Conservation (phyloP, 2,888 invertebrate genomes). For the Cremastinae sp. region DNA sequence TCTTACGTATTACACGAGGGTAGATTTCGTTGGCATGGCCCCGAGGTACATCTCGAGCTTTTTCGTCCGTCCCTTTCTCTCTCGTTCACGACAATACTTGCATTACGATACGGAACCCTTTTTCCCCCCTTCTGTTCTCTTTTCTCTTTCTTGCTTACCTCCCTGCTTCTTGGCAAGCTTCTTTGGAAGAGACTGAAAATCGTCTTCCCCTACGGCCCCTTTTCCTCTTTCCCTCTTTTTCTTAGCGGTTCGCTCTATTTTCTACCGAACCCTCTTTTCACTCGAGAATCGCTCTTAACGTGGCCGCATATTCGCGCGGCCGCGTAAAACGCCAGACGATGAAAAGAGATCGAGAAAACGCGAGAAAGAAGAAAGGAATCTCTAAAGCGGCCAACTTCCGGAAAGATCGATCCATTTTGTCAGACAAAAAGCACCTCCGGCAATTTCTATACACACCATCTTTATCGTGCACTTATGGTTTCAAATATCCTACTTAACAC, state of each 20-base stretch:
- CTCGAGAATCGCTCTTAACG: slow-evolving; percentile 53
- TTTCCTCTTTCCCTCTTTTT: too few relatives aligned
- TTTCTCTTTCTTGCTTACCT: slow-evolving; percentile 52
- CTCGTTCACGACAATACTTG: slow-evolving; percentile 68
- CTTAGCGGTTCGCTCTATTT: slow-evolving; percentile 17
- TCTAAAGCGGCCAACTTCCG: slow-evolving; percentile 41
- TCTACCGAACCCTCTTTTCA: slow-evolving; percentile 33
- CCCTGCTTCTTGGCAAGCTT: slow-evolving; percentile 22
- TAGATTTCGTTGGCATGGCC: slow-evolving; percentile 66
- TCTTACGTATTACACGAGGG: slow-evolving; percentile 60
- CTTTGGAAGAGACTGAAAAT: slow-evolving; percentile 39
- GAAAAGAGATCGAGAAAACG: slow-evolving; percentile 7
- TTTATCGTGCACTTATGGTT: slow-evolving; percentile 12
- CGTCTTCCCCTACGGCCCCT: not conserved
- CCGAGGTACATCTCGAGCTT: slow-evolving; percentile 64
- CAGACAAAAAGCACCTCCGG: slow-evolving; percentile 22
- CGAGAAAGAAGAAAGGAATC: slow-evolving; percentile 22
- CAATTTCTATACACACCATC: not conserved
- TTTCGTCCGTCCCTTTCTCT: too few relatives aligned
- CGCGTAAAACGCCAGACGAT: slow-evolving; percentile 34
- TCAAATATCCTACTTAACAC: slow-evolving; percentile 22
- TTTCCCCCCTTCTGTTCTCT: slow-evolving; percentile 46
- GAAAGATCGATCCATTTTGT: slow-evolving; percentile 50
- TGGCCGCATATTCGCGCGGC: slow-evolving; percentile 17
- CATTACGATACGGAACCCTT: slow-evolving; percentile 70